Evolutionary conservation across 2,888 invertebrate genomes (phyloP).

Genomic region (Drosophila conformis): DNA sequence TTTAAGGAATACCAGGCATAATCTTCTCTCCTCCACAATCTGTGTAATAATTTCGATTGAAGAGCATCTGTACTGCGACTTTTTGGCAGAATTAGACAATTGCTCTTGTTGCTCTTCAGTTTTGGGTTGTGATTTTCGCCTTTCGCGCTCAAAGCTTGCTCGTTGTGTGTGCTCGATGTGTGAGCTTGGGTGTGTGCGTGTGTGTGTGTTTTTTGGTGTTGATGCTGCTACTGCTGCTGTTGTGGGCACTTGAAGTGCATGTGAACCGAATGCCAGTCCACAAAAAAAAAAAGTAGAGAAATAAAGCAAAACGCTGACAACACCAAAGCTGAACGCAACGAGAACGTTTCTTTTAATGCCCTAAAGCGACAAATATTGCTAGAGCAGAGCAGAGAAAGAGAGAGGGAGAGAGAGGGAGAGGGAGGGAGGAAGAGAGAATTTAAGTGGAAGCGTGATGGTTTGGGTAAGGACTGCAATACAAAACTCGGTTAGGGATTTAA

Average conservation of each 20-base stretch:
- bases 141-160: conserved; percentile 60
- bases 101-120: conserved; percentile 66
- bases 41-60: not conserved
- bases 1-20: not conserved
- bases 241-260: conserved; percentile 69
- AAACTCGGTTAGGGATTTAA: conserved; percentile 70
- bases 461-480: conserved; percentile 43
- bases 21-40: not conserved
- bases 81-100: not conserved
- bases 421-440: not conserved
- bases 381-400: conserved; percentile 4
- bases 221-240: conserved; percentile 41
- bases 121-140: conserved; percentile 71
- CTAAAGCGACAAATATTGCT: conserved; percentile 80
- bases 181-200: conserved; percentile 3
- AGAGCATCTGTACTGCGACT: conserved; percentile 32
- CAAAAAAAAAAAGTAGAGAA: conserved; percentile 33
- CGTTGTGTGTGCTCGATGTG: conserved; percentile 9
- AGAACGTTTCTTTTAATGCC: conserved; percentile 80
- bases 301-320: conserved; percentile 40
- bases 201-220: conserved; percentile 17
- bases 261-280: conserved; percentile 57
- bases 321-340: conserved; percentile 66
- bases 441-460: not conserved
- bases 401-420: not conserved